Evolutionary conservation across 1,140 invertebrate species (phyloP), one percentile per base, ranked within the genome.

Genomic region (Chlorops oryzae): DNA sequence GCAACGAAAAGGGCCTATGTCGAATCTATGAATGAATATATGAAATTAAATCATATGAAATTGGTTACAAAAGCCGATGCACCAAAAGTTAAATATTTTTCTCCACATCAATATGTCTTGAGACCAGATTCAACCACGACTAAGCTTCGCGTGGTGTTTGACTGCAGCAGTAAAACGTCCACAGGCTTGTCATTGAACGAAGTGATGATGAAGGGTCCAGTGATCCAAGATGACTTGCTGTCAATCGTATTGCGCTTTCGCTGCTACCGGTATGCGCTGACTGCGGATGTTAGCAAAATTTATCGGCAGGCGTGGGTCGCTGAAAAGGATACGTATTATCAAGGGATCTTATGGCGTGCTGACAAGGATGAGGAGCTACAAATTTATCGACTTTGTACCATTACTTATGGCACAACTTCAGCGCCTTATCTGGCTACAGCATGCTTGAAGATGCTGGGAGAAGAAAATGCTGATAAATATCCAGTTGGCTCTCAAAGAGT

Each of bases 211-310:
- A 35, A 41, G 23, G 54, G 46, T 7, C 54, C 46, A 17, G 52
- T 20, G 18, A 21, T 56, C 24, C 54, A 56, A 45, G 46, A 45
- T 22, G 46, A 52, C 10, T 22, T 56, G 68, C 59, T 51, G 53
- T 10, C 57, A 67, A 50, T 58, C 63, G 24, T 73, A 68, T 47
- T 48, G 58, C 40, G 74, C 73, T 44, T 42, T 74, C 18, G 74
- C 63, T 67, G 51, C 62, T 15, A 57, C 58, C 5, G 52, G 57
- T 41, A 42, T 56, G 50, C 46, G 13, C 43, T 59, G 7, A 57
- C 57, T 22, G 59, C 56, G 0, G 68, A 71, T 35, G 52, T 61
- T 34, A 10, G n/a, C n/a, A n/a, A n/a, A n/a, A n/a, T n/a, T n/a
- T n/a, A n/a, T n/a, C n/a, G n/a, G n/a, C n/a, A n/a, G n/a, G n/a